phyloP scores from a whole-genome alignment of 2,113 vertebrate genomes.

The Forbesichthys papilliferus region DNA sequence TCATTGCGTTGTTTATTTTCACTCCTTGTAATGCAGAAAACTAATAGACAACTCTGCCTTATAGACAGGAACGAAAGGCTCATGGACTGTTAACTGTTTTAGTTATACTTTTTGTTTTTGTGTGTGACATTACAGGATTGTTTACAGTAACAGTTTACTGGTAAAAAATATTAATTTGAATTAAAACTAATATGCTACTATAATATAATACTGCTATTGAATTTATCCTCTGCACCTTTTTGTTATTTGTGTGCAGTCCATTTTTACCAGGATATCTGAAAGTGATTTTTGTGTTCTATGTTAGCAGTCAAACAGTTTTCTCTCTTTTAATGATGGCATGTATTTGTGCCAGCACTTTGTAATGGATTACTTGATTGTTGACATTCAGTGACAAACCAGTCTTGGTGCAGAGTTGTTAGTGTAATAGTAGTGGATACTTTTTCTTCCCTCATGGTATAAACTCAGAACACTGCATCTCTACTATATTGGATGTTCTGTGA shows the following conservation, averaged over 20 bases:
- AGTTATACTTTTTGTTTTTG: slow-evolving; percentile 5
- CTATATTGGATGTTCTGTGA: background rate
- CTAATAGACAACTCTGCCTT: background rate
- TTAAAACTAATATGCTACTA: too few relatives aligned
- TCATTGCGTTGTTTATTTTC: background rate
- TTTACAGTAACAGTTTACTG: slow-evolving; percentile 54
- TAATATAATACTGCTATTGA: background rate
- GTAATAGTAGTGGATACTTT: slow-evolving; percentile 5
- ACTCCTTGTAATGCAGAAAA: background rate
- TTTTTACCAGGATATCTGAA: slow-evolving; percentile 38
- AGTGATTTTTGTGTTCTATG: slow-evolving; percentile 19
- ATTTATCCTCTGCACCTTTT: background rate
- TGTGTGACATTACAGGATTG: slow-evolving; percentile 14
- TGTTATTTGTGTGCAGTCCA: slow-evolving; percentile 30
- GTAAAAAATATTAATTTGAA: slow-evolving; percentile 35
- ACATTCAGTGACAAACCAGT: slow-evolving; percentile 40
- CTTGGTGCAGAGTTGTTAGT: slow-evolving; percentile 16
- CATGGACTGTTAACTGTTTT: slow-evolving; percentile 32
- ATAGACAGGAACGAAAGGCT: background rate
- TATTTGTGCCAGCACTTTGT: slow-evolving; percentile 43
- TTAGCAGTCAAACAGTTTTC: slow-evolving; percentile 27
- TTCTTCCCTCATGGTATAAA: background rate
- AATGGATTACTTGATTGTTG: slow-evolving; percentile 47
- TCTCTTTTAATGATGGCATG: slow-evolving; percentile 32
- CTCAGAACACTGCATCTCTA: background rate